Evolutionary conservation across 2,888 invertebrate genomes (phyloP), one percentile per base, ranked within the genome.

Genomic region (Phrixothrix hirtus): DNA sequence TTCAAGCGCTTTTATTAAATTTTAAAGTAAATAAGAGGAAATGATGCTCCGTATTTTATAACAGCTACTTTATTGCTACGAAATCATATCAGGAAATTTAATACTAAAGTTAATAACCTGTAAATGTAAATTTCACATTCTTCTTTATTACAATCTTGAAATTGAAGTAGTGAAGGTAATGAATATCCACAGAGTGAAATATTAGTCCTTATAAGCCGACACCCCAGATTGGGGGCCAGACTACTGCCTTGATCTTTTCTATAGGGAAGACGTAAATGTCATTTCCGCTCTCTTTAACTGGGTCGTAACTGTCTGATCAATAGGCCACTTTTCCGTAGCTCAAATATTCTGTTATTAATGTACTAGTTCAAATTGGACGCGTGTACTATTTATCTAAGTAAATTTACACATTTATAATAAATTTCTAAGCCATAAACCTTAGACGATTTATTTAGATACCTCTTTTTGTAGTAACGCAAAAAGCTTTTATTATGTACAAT

Each of bases 161-260:
- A 7, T 21, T 3, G 4, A 7, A 21, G 21, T 7, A 21, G 21
- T 7, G 21, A 21, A 3, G 7, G 58, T 61, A 63, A 67, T 68
- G 67, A 68, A 68, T 69, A 67, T 65, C 65, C 68, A 69, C 64
- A 55, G 55, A 59, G 44, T 60, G 61, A 65, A 62, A 65, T 64
- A 67, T 68, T 68, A 60, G 59, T 58, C 58, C 63, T 57, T 65
- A 68, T 65, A 62, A 57, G 59, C 57, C 46, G 51, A 60, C 61
- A 58, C 63, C 61, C 59, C 55, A 43, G 49, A 50, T 42, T 49
- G 47, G 56, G 51, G 43, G 53, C 57, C 54, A 50, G 47, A 55
- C 57, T 46, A 45, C 49, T 51, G 61, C 68, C 66, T 64, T 67
- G 63, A 63, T 64, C 63, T 61, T 59, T 58, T 57, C 57, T 43